Evolutionary conservation across 1,140 invertebrate genomes (phyloP).

Genomic region (Contarinia nasturtii): DNA sequence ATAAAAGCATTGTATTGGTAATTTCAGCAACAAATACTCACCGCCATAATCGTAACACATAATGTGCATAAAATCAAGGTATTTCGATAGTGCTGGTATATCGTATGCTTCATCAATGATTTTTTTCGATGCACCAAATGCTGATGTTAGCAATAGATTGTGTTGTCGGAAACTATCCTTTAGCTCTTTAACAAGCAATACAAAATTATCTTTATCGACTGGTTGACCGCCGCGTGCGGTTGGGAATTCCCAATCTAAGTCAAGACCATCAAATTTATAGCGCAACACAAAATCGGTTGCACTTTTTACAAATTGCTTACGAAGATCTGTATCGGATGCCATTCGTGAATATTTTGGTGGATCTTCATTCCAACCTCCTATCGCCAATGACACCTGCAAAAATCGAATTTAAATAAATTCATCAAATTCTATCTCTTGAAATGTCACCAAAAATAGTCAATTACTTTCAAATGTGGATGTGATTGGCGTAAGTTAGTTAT

Average conservation of each 20-base stretch:
- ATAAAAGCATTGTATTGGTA: too few relatives aligned
- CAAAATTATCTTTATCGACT: slow-evolving; percentile 59
- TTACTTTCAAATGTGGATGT: slow-evolving; percentile 48
- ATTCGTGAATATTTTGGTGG: slow-evolving; percentile 59
- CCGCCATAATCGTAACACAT: slow-evolving; percentile 87
- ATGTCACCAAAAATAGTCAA: too few relatives aligned
- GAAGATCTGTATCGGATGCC: slow-evolving; percentile 32
- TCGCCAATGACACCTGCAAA: slow-evolving; percentile 39
- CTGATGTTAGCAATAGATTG: slow-evolving; percentile 48
- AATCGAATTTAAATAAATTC: background rate
- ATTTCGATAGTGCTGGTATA: slow-evolving; percentile 43
- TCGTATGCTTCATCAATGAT: slow-evolving; percentile 59
- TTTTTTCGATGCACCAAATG: slow-evolving; percentile 48
- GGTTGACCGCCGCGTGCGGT: slow-evolving; percentile 47
- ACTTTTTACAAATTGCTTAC: slow-evolving; percentile 35
- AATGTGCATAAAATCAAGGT: slow-evolving; percentile 67
- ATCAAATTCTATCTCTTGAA: slow-evolving; percentile 2
- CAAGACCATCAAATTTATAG: slow-evolving; percentile 65
- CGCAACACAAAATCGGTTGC: slow-evolving; percentile 15
- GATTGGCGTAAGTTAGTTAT: slow-evolving; percentile 41
- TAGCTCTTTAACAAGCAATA: slow-evolving; percentile 49
- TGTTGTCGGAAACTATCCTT: slow-evolving; percentile 34
- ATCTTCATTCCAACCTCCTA: slow-evolving; percentile 81
- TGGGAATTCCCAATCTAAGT: slow-evolving; percentile 72
- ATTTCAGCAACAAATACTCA: too few relatives aligned